phyloP scores from a whole-genome alignment of 2,113 vertebrate genomes.

The Numenius arquata region DNA sequence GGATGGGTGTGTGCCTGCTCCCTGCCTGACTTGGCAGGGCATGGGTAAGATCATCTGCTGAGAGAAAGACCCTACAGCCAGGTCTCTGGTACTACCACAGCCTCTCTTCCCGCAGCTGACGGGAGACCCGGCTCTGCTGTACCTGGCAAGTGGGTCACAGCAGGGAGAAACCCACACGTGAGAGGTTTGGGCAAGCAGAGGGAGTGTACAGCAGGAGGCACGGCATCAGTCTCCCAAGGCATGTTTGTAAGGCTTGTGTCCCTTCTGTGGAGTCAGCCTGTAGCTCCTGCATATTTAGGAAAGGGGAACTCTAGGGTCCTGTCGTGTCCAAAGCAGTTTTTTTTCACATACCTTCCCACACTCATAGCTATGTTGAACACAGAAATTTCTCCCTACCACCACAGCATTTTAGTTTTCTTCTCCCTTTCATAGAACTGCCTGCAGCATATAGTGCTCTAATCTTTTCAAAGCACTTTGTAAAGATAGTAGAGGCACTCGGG shows the following conservation, averaged over 20 bases:
- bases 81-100: fast-evolving
- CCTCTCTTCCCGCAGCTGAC: neutral
- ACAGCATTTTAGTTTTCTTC: neutral
- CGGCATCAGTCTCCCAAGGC: neutral
- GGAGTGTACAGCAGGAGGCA: fast-evolving
- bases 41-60: neutral
- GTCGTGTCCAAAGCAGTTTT: neutral
- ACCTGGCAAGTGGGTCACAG: neutral
- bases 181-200: neutral
- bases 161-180: fast-evolving
- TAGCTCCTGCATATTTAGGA: neutral
- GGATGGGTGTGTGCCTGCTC: fast-evolving
- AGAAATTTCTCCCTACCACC: neutral
- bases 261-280: neutral
- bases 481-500: neutral
- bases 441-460: neutral
- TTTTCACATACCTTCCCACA: neutral
- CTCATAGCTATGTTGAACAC: neutral
- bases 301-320: neutral
- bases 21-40: no score
- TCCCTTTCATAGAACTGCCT: neutral
- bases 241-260: fast-evolving
- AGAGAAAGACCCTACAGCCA: neutral
- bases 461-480: neutral
- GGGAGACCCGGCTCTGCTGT: fast-evolving